Conservation (phyloP, 2,888 invertebrate species). For the Ophion ellenae region DNA sequence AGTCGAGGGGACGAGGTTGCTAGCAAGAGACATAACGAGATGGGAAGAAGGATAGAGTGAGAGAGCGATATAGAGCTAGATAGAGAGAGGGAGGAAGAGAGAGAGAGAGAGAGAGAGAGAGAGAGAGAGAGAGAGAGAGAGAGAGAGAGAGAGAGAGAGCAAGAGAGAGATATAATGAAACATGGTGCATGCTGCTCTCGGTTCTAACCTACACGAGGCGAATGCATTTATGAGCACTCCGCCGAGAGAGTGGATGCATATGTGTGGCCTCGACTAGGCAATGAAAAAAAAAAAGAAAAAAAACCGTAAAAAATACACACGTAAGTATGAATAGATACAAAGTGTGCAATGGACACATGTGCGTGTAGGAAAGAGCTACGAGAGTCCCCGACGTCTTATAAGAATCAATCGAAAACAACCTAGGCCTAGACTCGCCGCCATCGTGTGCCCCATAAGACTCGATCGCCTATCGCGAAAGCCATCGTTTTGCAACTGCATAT, state of each 20-base stretch:
- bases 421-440: conserved; percentile 66
- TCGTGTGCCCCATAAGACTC: conserved; percentile 24
- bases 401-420: conserved; percentile 64
- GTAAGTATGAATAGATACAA: neutral
- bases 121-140: conserved; percentile 20
- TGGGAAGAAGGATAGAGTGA: too few relatives aligned
- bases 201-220: conserved; percentile 34
- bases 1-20: conserved; percentile 41
- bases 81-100: too few relatives aligned
- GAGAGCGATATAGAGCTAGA: too few relatives aligned
- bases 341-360: conserved; percentile 25
- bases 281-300: neutral
- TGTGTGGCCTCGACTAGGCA: conserved; percentile 58
- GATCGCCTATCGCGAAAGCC: conserved; percentile 51
- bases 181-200: conserved; percentile 51
- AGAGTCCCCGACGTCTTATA: conserved; percentile 31
- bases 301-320: neutral
- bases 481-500: conserved; percentile 73
- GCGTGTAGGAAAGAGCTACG: conserved; percentile 3
- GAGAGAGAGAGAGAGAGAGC: conserved; percentile 9
- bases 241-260: conserved; percentile 58
- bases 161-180: conserved; percentile 39
- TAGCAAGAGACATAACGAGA: too few relatives aligned
- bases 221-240: conserved; percentile 48
- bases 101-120: neutral